phyloP scores from a whole-genome alignment of 2,113 vertebrate species.

The Clarias macrocephalus region DNA sequence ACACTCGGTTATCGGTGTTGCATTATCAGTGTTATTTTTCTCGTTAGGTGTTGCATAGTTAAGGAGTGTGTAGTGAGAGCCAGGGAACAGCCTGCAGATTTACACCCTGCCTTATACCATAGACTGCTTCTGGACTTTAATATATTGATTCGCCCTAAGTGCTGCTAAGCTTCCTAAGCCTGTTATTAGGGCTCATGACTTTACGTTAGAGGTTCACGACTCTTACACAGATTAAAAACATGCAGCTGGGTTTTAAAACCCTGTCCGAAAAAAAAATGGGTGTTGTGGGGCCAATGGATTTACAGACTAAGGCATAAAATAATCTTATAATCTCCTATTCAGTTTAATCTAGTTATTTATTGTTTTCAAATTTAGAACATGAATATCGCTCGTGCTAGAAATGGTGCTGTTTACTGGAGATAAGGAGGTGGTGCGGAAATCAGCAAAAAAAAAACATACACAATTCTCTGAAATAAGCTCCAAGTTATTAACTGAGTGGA shows the following conservation, averaged over 20 bases:
- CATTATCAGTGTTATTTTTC: background rate
- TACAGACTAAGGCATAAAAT: background rate
- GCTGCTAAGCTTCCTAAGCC: background rate
- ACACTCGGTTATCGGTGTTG: background rate
- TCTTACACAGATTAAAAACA: background rate
- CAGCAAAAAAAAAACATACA: too few species aligned
- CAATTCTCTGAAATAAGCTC: background rate
- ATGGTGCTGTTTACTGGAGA: too few species aligned
- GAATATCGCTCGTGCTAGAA: background rate
- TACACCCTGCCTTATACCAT: background rate
- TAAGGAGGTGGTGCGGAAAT: too few species aligned
- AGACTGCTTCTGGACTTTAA: background rate
- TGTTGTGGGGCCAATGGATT: background rate
- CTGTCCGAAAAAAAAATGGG: background rate
- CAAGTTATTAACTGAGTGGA: background rate
- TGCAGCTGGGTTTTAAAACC: background rate
- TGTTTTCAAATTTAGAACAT: too few species aligned
- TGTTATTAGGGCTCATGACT: background rate
- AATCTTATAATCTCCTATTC: background rate
- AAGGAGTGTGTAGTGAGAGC: background rate
- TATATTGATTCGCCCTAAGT: background rate
- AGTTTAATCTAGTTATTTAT: too few species aligned
- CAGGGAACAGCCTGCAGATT: background rate
- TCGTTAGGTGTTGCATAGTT: background rate
- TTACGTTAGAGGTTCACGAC: background rate